A percentile compares a stretch with the other conserved stretches of the same genome.
These are phyloP conservation scores for Rhombomys opimus DNA, from an alignment of 2,113 vertebrate species.

Conservation along the genomic window DNA sequence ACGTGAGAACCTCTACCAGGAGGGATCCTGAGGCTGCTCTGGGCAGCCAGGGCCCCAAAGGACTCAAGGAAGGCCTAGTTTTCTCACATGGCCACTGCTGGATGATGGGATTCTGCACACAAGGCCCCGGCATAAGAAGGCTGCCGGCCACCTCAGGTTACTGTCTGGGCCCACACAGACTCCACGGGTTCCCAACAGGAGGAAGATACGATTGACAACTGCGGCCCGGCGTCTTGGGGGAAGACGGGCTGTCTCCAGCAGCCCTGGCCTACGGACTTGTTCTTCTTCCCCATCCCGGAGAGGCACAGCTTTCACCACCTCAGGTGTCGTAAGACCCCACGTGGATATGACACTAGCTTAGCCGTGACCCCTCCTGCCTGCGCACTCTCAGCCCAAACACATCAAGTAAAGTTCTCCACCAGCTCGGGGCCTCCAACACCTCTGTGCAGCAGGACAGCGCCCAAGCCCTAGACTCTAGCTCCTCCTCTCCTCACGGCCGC, in stretches of 20 bases:
- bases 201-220: not conserved
- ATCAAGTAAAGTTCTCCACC: not conserved
- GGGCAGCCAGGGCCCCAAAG: not conserved
- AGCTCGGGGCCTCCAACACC: not conserved
- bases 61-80: not conserved
- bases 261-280: not conserved
- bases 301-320: not conserved
- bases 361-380: not conserved
- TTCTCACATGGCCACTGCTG: fast-evolving
- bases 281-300: not conserved
- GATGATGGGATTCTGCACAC: not conserved
- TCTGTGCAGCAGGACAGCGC: not conserved
- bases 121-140: not conserved
- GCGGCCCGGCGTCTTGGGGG: not conserved
- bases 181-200: not conserved
- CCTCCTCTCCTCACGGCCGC: too few relatives aligned
- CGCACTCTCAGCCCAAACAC: not conserved
- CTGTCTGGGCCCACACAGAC: not conserved
- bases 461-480: not conserved
- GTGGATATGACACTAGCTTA: not conserved
- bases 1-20: not conserved
- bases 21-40: not conserved
- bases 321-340: not conserved
- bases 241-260: not conserved
- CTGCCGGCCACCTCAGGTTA: not conserved